Evolutionary conservation across 2,113 vertebrate genomes (phyloP).

Genomic region (Phodopus roborovskii): DNA sequence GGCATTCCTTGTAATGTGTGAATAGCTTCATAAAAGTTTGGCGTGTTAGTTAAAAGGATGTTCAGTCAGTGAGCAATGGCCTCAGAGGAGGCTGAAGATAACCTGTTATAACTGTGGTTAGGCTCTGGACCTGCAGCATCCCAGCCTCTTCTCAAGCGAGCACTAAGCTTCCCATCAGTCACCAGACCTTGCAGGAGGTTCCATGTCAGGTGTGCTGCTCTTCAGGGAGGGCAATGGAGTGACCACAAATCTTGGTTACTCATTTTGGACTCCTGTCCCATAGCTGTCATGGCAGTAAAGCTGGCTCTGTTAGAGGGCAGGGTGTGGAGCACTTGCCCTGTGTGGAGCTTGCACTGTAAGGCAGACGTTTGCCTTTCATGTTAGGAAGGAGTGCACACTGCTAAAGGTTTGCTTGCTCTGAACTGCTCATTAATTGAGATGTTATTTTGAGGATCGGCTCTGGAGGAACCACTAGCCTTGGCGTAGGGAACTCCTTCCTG

Average conservation of each 20-base stretch:
- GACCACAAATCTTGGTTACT: not conserved
- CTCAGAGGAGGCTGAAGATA: not conserved
- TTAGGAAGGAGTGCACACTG: not conserved
- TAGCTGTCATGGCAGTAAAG: not conserved
- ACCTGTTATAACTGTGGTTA: not conserved
- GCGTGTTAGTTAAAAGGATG: not conserved
- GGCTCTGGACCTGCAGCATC: not conserved
- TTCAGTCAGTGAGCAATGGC: not conserved
- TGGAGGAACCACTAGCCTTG: no score
- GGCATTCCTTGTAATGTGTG: not conserved
- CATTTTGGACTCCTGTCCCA: not conserved
- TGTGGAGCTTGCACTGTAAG: not conserved
- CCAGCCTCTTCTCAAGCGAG: not conserved
- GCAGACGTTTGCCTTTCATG: not conserved
- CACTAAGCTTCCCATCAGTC: no score
- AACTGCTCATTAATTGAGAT: no score
- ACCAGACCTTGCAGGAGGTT: not conserved
- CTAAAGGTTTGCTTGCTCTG: not conserved
- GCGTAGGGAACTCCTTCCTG: not conserved
- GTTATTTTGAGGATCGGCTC: not conserved
- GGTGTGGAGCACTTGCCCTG: not conserved
- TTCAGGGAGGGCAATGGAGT: not conserved
- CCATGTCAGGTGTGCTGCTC: not conserved
- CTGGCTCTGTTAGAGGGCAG: not conserved
- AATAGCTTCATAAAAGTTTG: not conserved